Evolutionary conservation across 1,140 invertebrate species (phyloP).

Genomic region (Cotesia chilonis): DNA sequence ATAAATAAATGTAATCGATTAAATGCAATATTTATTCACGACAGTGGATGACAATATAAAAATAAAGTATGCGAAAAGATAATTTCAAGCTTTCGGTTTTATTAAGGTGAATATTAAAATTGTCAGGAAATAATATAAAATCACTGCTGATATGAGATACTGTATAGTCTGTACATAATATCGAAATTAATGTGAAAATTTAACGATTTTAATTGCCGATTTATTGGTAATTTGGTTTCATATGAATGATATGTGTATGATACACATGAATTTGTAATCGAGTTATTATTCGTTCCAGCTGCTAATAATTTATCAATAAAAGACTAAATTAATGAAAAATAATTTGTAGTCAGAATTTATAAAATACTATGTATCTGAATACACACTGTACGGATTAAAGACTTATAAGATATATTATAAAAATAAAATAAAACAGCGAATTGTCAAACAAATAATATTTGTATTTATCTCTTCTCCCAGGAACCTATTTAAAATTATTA

Average conservation of each 20-base stretch:
- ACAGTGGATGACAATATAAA: too few relatives aligned
- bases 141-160: neutral
- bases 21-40: conserved; percentile 2
- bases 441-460: too few relatives aligned
- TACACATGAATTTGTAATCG: conserved; percentile 16
- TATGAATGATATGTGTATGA: conserved; percentile 9
- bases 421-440: too few relatives aligned
- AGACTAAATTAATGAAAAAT: neutral
- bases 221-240: conserved; percentile 14
- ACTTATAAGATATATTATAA: too few relatives aligned
- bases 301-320: conserved; percentile 8
- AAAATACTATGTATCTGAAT: too few relatives aligned
- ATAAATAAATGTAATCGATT: too few relatives aligned
- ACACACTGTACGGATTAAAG: too few relatives aligned
- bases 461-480: too few relatives aligned
- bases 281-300: conserved; percentile 12
- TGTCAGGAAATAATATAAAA: neutral
- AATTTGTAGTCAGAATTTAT: neutral
- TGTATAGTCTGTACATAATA: conserved; percentile 19
- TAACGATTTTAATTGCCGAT: neutral
- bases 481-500: too few relatives aligned
- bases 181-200: neutral
- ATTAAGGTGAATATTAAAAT: neutral
- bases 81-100: neutral
- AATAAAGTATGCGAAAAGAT: neutral